A percentile compares a stretch with the other conserved stretches of the same genome.
Evolutionary conservation across 2,113 vertebrate genomes (phyloP).

Genomic region (Daboia siamensis): DNA sequence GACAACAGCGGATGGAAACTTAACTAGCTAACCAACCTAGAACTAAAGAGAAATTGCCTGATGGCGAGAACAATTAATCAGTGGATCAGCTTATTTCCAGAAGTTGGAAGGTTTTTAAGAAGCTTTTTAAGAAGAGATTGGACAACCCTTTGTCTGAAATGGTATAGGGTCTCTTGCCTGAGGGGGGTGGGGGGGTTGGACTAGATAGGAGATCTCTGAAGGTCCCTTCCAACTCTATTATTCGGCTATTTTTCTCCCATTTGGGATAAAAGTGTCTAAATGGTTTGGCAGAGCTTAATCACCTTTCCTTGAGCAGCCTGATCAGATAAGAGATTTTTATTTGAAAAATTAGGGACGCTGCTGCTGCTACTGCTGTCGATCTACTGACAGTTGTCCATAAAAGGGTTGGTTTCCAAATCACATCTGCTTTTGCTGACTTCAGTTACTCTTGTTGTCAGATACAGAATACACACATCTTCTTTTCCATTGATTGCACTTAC

Average conservation of each 20-base stretch:
- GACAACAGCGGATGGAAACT: background rate
- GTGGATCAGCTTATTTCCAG: background rate
- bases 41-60: background rate
- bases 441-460: background rate
- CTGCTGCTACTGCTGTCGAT: too few species aligned
- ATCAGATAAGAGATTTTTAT: background rate
- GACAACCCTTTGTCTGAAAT: background rate
- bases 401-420: background rate
- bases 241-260: background rate
- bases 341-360: background rate
- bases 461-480: background rate
- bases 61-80: background rate
- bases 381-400: background rate
- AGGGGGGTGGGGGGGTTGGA: background rate
- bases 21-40: background rate
- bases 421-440: background rate
- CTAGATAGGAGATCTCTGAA: background rate
- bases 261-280: background rate
- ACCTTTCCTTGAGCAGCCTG: background rate
- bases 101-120: background rate
- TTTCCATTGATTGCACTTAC: background rate
- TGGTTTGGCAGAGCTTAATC: background rate
- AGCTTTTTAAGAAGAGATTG: too few species aligned
- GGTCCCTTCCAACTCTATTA: background rate
- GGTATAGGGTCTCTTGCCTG: background rate